Conservation (phyloP, 2,797 vertebrate genomes). For the Megalops cyprinoides region DNA sequence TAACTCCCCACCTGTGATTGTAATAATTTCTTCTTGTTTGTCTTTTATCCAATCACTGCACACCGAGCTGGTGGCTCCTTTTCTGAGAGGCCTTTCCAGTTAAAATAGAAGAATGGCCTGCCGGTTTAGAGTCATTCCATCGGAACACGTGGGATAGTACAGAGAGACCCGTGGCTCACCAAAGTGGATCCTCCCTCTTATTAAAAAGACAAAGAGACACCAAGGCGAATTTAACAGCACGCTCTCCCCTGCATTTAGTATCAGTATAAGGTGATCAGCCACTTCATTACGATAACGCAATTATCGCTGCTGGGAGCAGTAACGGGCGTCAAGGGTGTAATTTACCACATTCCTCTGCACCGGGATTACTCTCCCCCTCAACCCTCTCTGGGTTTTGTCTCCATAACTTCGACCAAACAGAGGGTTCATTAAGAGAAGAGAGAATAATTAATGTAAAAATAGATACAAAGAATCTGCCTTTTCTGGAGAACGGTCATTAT, state of each 20-base stretch:
- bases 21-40: background rate
- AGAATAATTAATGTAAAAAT: conserved; percentile 1
- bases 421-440: conserved; percentile 25
- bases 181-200: background rate
- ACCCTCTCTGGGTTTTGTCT: conserved; percentile 29
- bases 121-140: conserved; percentile 4
- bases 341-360: conserved; percentile 35
- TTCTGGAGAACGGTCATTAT: conserved; percentile 33
- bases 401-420: conserved; percentile 12
- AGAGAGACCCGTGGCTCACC: conserved; percentile 30
- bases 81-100: background rate
- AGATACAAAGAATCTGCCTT: conserved; percentile 32
- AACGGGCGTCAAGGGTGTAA: conserved; percentile 48
- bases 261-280: conserved; percentile 46
- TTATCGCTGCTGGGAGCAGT: conserved; percentile 45
- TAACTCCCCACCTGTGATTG: too few species aligned
- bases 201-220: conserved; percentile 11
- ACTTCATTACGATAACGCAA: conserved; percentile 49
- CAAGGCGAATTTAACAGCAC: conserved; percentile 15
- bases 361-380: conserved; percentile 28
- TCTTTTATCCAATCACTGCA: background rate
- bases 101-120: conserved; percentile 28
- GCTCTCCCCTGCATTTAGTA: conserved; percentile 25
- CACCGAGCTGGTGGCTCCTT: background rate
- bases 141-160: conserved; percentile 29